phyloP scores from a whole-genome alignment of 2,888 invertebrate species.

The Nycteola revayana region DNA sequence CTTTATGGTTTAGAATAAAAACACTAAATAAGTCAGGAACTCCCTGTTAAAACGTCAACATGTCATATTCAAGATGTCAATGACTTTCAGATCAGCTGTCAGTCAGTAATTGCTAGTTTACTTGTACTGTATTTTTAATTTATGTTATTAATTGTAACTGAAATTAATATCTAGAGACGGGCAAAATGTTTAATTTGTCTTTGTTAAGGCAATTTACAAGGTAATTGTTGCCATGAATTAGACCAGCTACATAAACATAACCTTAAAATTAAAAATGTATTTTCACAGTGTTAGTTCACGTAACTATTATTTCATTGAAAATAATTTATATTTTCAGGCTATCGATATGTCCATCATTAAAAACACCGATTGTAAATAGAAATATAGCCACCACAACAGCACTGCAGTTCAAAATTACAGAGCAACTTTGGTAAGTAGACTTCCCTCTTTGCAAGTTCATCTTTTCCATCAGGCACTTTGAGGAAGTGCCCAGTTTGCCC shows the following conservation, averaged over 20 bases:
- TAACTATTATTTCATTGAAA: neutral
- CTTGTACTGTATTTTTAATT: no score
- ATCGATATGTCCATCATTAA: constrained; percentile 45
- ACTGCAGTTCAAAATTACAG: constrained; percentile 65
- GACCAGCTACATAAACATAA: constrained; percentile 23
- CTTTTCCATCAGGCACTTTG: no score
- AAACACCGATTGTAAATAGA: constrained; percentile 42
- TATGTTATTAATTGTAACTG: no score
- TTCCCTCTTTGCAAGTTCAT: no score
- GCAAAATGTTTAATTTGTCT: constrained; percentile 53
- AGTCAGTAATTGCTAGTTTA: no score
- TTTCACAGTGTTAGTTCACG: neutral
- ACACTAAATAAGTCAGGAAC: no score
- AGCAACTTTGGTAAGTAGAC: constrained; percentile 63
- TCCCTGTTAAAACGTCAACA: no score
- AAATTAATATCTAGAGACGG: no score
- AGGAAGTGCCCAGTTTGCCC: no score
- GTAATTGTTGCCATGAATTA: constrained; percentile 28
- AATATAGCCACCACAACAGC: constrained; percentile 49
- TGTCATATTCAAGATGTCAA: no score
- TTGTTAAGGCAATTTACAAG: constrained; percentile 62
- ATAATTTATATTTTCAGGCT: constrained; percentile 45
- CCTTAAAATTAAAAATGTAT: constrained; percentile 15
- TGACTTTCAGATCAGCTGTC: no score
- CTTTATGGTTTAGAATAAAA: no score